Conservation (phyloP, 1,140 invertebrate species). For the Calliopsis andreniformis region DNA sequence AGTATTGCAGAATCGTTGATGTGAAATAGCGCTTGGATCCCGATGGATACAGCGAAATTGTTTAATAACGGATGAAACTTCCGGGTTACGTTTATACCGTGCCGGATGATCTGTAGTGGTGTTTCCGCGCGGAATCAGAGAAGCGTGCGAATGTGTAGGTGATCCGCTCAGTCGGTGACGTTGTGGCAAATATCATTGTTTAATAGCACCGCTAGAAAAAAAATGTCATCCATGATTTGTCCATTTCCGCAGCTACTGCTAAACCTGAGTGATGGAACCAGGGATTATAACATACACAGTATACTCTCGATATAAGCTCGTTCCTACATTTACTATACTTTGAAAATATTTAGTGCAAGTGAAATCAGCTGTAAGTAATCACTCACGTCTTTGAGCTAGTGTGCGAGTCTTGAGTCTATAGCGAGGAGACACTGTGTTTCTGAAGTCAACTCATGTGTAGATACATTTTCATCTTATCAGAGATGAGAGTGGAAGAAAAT, state of each 20-base stretch:
- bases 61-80: slow-evolving; percentile 68
- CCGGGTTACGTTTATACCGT: slow-evolving; percentile 45
- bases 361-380: no score
- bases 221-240: slow-evolving; percentile 37
- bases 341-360: no score
- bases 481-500: no score
- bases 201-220: slow-evolving; percentile 16
- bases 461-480: no score
- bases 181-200: slow-evolving; percentile 68
- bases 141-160: slow-evolving; percentile 51
- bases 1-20: neutral
- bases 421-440: no score
- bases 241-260: slow-evolving; percentile 44
- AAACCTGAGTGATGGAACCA: slow-evolving; percentile 51
- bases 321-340: no score
- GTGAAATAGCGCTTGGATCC: neutral
- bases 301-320: no score
- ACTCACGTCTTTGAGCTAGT: no score
- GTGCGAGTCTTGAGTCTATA: no score
- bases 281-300: no score
- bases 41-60: slow-evolving; percentile 50
- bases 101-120: slow-evolving; percentile 61
- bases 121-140: slow-evolving; percentile 52
- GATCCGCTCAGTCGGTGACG: slow-evolving; percentile 67
- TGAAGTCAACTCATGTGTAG: no score